These are phyloP conservation scores for Ephialtes manifestator DNA, from an alignment of 2,888 invertebrate species.

Conservation along the genomic window DNA sequence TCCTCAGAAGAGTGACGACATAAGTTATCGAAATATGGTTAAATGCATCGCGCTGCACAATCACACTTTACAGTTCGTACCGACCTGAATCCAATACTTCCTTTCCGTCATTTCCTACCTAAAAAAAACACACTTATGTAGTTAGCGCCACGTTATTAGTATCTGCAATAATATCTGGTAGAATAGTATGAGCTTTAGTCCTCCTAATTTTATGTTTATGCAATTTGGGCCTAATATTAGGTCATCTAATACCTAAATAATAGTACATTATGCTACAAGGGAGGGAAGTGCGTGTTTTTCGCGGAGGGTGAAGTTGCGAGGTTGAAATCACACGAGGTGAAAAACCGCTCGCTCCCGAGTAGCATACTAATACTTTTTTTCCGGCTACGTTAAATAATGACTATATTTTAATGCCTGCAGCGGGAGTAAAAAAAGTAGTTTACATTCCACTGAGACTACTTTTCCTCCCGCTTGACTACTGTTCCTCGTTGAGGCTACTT, in stretches of 20 bases:
- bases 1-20: slow-evolving; percentile 63
- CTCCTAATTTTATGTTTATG: background rate
- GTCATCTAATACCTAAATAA: background rate
- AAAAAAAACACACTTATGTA: background rate
- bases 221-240: background rate
- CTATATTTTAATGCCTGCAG: too few species aligned
- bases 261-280: too few species aligned
- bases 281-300: too few species aligned
- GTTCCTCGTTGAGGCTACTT: too few species aligned
- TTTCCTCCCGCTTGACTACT: too few species aligned
- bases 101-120: background rate
- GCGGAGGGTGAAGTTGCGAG: too few species aligned
- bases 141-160: background rate
- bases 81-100: background rate
- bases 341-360: too few species aligned
- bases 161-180: background rate
- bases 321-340: too few species aligned
- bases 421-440: too few species aligned
- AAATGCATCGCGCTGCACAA: slow-evolving; percentile 72
- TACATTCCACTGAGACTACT: too few species aligned
- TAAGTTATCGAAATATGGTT: slow-evolving; percentile 61
- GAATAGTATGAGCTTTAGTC: background rate
- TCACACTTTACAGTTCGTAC: slow-evolving; percentile 63
- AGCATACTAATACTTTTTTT: too few species aligned
- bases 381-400: too few species aligned